phyloP scores from a whole-genome alignment of 1,140 invertebrate genomes.

The Megalonaias nervosa region DNA sequence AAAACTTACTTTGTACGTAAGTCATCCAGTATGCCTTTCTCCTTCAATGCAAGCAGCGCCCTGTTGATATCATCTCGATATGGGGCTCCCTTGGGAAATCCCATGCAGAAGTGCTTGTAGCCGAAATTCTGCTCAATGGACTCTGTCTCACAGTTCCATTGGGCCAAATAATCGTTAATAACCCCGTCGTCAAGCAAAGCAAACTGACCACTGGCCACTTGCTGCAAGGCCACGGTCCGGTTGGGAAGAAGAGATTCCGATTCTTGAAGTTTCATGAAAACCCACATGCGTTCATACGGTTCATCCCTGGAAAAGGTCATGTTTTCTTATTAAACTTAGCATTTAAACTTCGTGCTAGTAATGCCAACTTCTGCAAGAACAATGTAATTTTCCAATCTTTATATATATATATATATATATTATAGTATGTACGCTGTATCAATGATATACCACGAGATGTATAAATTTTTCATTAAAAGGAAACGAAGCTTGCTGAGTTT shows the following conservation, averaged over 20 bases:
- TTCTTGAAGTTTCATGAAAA: constrained; percentile 61
- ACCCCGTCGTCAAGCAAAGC: constrained; percentile 55
- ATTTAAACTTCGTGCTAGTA: no score
- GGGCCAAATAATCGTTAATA: constrained; percentile 58
- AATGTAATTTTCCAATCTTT: no score
- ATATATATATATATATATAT: no score
- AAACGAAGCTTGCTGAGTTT: no score
- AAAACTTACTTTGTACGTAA: constrained; percentile 86
- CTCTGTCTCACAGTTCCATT: constrained; percentile 55
- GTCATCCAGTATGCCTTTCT: constrained; percentile 92
- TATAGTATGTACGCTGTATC: no score
- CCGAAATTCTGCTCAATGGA: constrained; percentile 61
- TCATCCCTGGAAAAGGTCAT: constrained; percentile 30
- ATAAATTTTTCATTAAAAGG: no score
- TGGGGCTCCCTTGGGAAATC: constrained; percentile 72
- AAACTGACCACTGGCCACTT: constrained; percentile 30
- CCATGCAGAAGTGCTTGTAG: constrained; percentile 58
- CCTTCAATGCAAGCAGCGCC: constrained; percentile 93
- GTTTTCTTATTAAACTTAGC: no score
- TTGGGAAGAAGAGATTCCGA: constrained; percentile 36
- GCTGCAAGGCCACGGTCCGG: constrained; percentile 39
- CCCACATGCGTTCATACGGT: constrained; percentile 62
- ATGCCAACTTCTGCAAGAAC: no score
- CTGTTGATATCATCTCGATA: constrained; percentile 96
- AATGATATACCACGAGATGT: no score